Percentiles rank a stretch among this genome's conserved stretches.
Evolutionary conservation across 2,888 invertebrate species (phyloP).

Genomic region (Sipunculus nudus): DNA sequence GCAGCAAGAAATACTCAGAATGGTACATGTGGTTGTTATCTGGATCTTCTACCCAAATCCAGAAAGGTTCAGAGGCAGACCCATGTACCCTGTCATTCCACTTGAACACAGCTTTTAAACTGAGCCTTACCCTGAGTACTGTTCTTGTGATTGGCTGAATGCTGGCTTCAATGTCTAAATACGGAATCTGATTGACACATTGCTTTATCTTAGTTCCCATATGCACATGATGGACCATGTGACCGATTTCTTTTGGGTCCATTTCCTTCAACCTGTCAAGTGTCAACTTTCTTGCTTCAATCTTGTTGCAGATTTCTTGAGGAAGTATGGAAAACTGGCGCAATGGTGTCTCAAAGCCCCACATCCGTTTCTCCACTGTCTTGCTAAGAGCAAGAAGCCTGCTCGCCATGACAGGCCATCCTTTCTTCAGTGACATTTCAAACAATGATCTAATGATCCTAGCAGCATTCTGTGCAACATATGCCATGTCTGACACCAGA

Average conservation of each 20-base stretch:
- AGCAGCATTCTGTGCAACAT: constrained; percentile 89
- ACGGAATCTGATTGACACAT: constrained; percentile 86
- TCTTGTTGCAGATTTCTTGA: constrained; percentile 79
- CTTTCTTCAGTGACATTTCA: constrained; percentile 88
- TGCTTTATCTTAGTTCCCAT: constrained; percentile 81
- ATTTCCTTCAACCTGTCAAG: constrained; percentile 85
- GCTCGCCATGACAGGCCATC: constrained; percentile 88
- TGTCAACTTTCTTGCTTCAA: constrained; percentile 79
- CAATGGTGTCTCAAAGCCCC: constrained; percentile 87
- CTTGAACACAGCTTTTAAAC: constrained; percentile 71
- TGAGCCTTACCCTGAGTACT: constrained; percentile 76
- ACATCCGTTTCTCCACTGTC: constrained; percentile 91
- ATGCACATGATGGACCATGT: constrained; percentile 79
- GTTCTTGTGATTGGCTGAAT: constrained; percentile 96
- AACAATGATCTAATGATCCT: constrained; percentile 92
- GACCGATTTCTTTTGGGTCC: constrained; percentile 84
- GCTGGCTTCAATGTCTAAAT: constrained; percentile 81
- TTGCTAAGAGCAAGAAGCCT: constrained; percentile 87
- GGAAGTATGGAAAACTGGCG: constrained; percentile 75
- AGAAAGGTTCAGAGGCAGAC: constrained; percentile 87
- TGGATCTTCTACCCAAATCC: constrained; percentile 98
- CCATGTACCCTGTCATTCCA: constrained; percentile 94
- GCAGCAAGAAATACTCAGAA: constrained; percentile 88
- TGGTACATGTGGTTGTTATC: constrained; percentile 95
- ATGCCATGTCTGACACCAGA: constrained; percentile 86